Percentiles rank a stretch among this genome's conserved stretches.
phyloP scores from a whole-genome alignment of 2,888 invertebrate genomes.

The Camponotus fellah region DNA sequence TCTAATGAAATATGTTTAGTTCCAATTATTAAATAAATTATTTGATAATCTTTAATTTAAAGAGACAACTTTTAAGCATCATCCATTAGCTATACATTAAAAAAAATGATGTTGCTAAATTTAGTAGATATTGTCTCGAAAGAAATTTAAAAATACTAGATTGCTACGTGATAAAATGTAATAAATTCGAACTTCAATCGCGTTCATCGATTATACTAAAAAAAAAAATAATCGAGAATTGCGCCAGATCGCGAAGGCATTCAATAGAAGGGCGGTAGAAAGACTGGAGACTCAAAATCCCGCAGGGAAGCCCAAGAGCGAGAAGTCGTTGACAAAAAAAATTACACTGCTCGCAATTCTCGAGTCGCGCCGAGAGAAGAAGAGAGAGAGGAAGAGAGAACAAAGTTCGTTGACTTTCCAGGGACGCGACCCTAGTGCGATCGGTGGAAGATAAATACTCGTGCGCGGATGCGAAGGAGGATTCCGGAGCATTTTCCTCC shows the following conservation, averaged over 20 bases:
- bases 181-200: slow-evolving; percentile 16
- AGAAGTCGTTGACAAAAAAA: slow-evolving; percentile 56
- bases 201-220: slow-evolving; percentile 1
- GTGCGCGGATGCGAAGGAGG: slow-evolving; percentile 61
- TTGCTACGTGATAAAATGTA: not conserved
- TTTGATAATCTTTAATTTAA: not conserved
- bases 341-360: slow-evolving; percentile 50
- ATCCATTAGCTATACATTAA: not conserved
- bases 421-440: slow-evolving; percentile 68
- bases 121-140: not conserved
- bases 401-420: slow-evolving; percentile 70
- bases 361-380: not conserved
- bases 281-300: slow-evolving; percentile 30
- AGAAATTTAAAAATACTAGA: not conserved
- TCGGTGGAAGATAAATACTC: slow-evolving; percentile 81
- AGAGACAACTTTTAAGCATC: not conserved
- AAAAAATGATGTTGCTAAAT: not conserved
- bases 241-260: slow-evolving; percentile 37
- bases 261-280: slow-evolving; percentile 14
- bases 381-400: not conserved
- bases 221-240: not conserved
- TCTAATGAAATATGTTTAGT: not conserved
- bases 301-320: slow-evolving; percentile 33
- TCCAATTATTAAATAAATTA: not conserved
- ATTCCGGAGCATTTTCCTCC: slow-evolving; percentile 73